These are phyloP conservation scores for Andrena praecox DNA, from an alignment of 2,888 invertebrate genomes.

Conservation along the genomic window DNA sequence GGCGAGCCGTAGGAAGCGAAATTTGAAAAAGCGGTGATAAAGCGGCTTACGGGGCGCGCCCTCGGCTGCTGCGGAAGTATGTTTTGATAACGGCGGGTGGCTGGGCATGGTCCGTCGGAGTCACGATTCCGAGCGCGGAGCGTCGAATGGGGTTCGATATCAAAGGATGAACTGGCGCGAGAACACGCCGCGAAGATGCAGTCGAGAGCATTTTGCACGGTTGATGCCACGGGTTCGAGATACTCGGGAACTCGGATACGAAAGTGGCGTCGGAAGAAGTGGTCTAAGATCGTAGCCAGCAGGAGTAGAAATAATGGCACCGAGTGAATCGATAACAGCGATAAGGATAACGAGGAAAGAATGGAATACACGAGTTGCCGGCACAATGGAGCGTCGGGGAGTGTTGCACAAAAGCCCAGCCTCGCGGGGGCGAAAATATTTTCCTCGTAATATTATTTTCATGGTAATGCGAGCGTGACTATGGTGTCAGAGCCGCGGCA, in stretches of 20 bases:
- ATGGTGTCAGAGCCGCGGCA: not conserved
- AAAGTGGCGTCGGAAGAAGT: not conserved
- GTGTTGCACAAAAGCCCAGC: not conserved
- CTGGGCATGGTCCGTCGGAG: constrained; percentile 8
- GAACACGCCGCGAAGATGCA: not conserved
- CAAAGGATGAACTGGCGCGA: constrained; percentile 7
- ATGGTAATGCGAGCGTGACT: constrained; percentile 12
- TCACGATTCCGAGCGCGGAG: constrained; percentile 7
- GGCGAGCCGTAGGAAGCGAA: constrained; percentile 31
- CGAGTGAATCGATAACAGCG: not conserved
- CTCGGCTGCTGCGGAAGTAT: constrained; percentile 26
- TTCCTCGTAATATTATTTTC: constrained; percentile 10
- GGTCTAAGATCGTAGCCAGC: too few relatives aligned
- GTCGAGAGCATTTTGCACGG: not conserved
- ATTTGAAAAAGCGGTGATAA: constrained; percentile 52
- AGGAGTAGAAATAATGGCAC: not conserved
- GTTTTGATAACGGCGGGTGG: constrained; percentile 38
- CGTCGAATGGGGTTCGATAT: constrained; percentile 10
- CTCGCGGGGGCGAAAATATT: not conserved
- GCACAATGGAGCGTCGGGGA: not conserved
- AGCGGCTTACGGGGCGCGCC: constrained; percentile 22
- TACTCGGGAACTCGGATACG: not conserved
- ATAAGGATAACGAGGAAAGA: not conserved
- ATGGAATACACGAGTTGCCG: not conserved
- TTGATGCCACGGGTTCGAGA: not conserved